Evolutionary conservation across 2,888 invertebrate species (phyloP).

Genomic region (Pemphredon lugubris): DNA sequence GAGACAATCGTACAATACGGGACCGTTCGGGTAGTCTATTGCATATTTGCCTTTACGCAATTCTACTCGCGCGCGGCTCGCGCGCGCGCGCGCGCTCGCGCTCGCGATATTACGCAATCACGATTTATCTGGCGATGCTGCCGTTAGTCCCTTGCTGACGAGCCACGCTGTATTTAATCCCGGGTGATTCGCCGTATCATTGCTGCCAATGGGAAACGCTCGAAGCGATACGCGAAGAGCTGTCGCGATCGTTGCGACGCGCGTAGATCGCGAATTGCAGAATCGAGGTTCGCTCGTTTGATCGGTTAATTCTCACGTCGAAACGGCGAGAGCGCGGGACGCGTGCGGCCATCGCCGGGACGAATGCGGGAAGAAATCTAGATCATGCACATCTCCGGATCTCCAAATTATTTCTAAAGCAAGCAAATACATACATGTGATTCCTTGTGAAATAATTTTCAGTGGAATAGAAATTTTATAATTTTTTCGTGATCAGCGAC

Average conservation of each 20-base stretch:
- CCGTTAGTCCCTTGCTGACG: slow-evolving; percentile 48
- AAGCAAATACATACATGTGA: too few species aligned
- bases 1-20: slow-evolving; percentile 74
- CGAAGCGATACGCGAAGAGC: slow-evolving; percentile 19
- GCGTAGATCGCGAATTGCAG: background rate
- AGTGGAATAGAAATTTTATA: too few species aligned
- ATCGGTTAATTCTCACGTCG: too few species aligned
- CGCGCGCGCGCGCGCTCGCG: slow-evolving; percentile 41
- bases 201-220: slow-evolving; percentile 43
- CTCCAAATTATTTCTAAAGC: too few species aligned
- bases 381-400: too few species aligned
- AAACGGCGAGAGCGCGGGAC: too few species aligned
- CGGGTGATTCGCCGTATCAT: slow-evolving; percentile 51
- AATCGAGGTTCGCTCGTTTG: too few species aligned
- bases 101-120: slow-evolving; percentile 76
- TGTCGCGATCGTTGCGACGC: slow-evolving; percentile 2
- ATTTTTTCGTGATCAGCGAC: too few species aligned
- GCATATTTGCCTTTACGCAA: slow-evolving; percentile 77
- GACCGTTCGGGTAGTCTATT: slow-evolving; percentile 72
- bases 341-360: too few species aligned
- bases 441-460: too few species aligned
- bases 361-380: too few species aligned
- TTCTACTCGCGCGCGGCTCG: slow-evolving; percentile 65
- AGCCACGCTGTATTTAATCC: slow-evolving; percentile 59
- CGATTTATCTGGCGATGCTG: slow-evolving; percentile 60